Percentiles rank a stretch among this genome's conserved stretches.
These are phyloP conservation scores for Enteromius unitaeniatus DNA, from an alignment of 2,797 vertebrate species.

Conservation along the genomic window DNA sequence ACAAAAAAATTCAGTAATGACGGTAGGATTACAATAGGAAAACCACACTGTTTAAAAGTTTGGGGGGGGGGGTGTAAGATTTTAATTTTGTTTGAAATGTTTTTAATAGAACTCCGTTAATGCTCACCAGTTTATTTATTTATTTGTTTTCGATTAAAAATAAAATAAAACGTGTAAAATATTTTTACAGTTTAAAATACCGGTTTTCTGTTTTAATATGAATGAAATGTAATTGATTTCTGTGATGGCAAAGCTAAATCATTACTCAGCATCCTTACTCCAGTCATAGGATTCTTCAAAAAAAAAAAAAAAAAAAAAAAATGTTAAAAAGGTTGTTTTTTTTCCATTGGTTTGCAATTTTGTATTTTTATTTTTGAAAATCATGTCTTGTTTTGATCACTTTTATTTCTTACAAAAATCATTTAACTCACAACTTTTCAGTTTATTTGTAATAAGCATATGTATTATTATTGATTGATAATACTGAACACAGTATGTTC, in stretches of 20 bases:
- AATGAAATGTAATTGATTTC: not conserved
- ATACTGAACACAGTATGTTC: too few relatives aligned
- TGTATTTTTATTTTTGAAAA: too few relatives aligned
- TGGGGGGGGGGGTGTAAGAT: too few relatives aligned
- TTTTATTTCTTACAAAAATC: not conserved
- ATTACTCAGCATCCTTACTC: not conserved
- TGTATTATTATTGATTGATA: not conserved
- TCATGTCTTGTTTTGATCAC: not conserved
- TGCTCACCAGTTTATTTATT: not conserved
- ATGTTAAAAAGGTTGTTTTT: not conserved
- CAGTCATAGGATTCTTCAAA: not conserved
- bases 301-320: not conserved
- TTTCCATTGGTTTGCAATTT: too few relatives aligned
- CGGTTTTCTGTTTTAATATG: not conserved
- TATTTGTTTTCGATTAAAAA: not conserved
- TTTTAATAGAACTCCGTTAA: too few relatives aligned
- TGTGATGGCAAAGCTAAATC: not conserved
- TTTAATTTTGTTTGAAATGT: too few relatives aligned
- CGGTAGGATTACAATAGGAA: not conserved
- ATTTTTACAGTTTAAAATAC: not conserved
- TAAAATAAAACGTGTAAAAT: not conserved
- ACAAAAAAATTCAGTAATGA: conserved; percentile 12
- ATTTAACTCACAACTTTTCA: not conserved
- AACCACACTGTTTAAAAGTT: not conserved
- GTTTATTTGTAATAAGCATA: too few relatives aligned